Percentiles rank a stretch among this genome's conserved stretches.
phyloP scores from a whole-genome alignment of 2,797 vertebrate genomes.

The Poecilia wingei region DNA sequence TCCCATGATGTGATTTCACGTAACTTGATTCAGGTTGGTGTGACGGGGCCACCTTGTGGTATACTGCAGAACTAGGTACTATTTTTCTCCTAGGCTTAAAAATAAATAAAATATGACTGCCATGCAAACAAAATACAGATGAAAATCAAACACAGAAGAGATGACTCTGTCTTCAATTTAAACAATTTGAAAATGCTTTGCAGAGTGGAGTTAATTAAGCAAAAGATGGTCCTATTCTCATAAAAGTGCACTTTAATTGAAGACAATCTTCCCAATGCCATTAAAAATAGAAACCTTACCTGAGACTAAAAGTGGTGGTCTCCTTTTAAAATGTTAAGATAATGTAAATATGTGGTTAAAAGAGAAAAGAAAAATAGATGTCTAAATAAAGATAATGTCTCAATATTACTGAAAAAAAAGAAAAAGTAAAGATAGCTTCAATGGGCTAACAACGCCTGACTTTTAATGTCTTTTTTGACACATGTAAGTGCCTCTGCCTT shows the following conservation, averaged over 20 bases:
- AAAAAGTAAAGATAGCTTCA: not conserved
- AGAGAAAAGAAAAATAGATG: not conserved
- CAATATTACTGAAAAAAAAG: not conserved
- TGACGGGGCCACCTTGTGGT: constrained; percentile 56
- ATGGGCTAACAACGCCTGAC: not conserved
- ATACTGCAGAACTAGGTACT: constrained; percentile 11
- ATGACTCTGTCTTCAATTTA: not conserved
- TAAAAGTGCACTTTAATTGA: not conserved
- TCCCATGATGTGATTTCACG: constrained; percentile 1
- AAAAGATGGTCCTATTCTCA: not conserved
- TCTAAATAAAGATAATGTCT: not conserved
- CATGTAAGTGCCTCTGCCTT: not conserved
- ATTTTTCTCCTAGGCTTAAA: not conserved
- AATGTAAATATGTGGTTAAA: not conserved
- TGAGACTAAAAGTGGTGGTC: not conserved
- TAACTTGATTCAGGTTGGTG: constrained; percentile 4
- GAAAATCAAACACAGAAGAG: not conserved
- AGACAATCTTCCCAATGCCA: not conserved
- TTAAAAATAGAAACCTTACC: not conserved
- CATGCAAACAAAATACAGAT: not conserved
- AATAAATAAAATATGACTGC: not conserved
- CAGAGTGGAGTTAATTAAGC: not conserved
- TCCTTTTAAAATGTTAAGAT: not conserved
- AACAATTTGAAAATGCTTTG: not conserved
- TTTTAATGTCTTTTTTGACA: not conserved